Percentiles rank a stretch among this genome's conserved stretches.
Conservation (phyloP, 2,888 invertebrate species). For the Sphinx pinastri region DNA sequence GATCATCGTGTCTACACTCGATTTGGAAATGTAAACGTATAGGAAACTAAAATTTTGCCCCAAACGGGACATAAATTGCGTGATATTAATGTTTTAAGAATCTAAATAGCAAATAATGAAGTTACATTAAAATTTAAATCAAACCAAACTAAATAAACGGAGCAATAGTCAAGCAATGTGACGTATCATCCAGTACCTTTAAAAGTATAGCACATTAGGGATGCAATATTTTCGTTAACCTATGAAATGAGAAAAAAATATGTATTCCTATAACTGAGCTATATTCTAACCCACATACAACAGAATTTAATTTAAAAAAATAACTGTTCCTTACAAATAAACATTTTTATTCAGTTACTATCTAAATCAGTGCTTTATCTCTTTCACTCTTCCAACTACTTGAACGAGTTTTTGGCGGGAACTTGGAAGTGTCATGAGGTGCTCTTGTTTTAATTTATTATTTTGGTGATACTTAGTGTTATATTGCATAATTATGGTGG, state of each 20-base stretch:
- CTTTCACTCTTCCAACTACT: no score
- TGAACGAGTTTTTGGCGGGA: no score
- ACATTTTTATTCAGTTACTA: no score
- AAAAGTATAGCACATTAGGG: slow-evolving; percentile 15
- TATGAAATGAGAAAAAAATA: slow-evolving; percentile 8
- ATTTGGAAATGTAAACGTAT: background rate
- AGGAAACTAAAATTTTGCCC: background rate
- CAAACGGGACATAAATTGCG: background rate
- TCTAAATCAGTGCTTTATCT: no score
- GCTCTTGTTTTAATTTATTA: no score
- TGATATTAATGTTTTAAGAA: background rate
- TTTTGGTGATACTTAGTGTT: no score
- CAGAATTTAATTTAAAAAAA: background rate
- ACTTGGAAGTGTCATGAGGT: no score
- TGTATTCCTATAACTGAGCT: background rate
- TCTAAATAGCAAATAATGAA: background rate
- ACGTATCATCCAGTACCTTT: slow-evolving; percentile 15
- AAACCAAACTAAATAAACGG: slow-evolving; percentile 19
- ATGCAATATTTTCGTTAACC: slow-evolving; percentile 11
- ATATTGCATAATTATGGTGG: no score
- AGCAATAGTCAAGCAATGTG: slow-evolving; percentile 4
- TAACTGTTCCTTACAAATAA: no score
- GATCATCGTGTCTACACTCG: background rate
- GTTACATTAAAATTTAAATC: slow-evolving; percentile 17
- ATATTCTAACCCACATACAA: background rate